Evolutionary conservation across 1,140 invertebrate species (phyloP).

Genomic region (Chymomyza costata): DNA sequence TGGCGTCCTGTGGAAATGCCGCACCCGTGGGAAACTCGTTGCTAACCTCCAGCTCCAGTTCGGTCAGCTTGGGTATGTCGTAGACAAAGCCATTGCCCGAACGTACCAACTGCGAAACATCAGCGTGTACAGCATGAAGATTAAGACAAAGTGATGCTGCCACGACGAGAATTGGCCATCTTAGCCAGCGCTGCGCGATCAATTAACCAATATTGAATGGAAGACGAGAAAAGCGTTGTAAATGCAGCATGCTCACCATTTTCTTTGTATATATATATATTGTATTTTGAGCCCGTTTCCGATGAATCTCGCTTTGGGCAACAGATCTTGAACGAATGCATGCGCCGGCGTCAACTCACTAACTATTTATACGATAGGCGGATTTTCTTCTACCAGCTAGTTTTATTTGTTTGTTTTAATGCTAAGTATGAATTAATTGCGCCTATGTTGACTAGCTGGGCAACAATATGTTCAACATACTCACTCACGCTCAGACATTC

Average conservation of each 20-base stretch:
- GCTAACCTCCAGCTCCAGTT: slow-evolving; percentile 54
- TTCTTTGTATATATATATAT: too few relatives aligned
- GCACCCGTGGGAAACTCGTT: slow-evolving; percentile 59
- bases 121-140: slow-evolving; percentile 29
- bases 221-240: slow-evolving; percentile 9
- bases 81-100: slow-evolving; percentile 67
- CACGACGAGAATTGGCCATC: too few relatives aligned
- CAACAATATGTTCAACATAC: too few relatives aligned
- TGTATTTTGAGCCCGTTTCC: too few relatives aligned
- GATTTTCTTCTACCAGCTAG: slow-evolving; percentile 38
- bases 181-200: neutral
- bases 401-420: slow-evolving; percentile 38
- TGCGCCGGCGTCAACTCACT: slow-evolving; percentile 37
- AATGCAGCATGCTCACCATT: slow-evolving; percentile 27
- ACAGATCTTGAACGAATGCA: slow-evolving; percentile 56
- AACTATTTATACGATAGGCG: slow-evolving; percentile 69
- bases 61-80: slow-evolving; percentile 53
- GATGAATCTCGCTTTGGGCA: slow-evolving; percentile 46
- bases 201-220: too few relatives aligned
- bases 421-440: slow-evolving; percentile 70
- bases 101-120: slow-evolving; percentile 58
- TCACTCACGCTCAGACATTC: too few relatives aligned
- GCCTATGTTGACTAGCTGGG: slow-evolving; percentile 33
- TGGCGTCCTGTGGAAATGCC: slow-evolving; percentile 57
- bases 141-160: slow-evolving; percentile 18